Conservation (phyloP, 2,888 invertebrate genomes). For the Drosophila ochracea region DNA sequence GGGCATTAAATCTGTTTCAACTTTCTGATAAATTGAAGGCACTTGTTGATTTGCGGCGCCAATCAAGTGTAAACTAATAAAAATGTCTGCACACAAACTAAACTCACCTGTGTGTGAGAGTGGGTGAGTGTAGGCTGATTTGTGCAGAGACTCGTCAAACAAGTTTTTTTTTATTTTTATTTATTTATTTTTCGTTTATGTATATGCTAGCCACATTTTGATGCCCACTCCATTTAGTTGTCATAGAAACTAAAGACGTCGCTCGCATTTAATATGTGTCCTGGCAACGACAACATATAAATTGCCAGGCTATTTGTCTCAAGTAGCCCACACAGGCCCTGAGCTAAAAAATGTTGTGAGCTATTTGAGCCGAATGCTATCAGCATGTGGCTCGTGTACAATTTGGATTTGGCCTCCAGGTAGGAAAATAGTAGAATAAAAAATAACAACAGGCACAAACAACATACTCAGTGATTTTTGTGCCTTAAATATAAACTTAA, state of each 20-base stretch:
- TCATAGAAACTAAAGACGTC: constrained; percentile 60
- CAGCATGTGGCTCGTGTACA: constrained; percentile 8
- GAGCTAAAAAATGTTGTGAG: constrained; percentile 18
- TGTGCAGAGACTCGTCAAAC: constrained; percentile 3
- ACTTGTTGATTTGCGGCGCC: constrained; percentile 67
- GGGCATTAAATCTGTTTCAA: constrained; percentile 11
- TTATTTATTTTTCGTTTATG: not conserved
- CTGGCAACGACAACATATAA: constrained; percentile 65
- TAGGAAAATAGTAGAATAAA: not conserved
- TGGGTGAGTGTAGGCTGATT: constrained; percentile 7
- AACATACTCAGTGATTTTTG: not conserved
- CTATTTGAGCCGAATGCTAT: constrained; percentile 10
- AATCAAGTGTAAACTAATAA: constrained; percentile 36
- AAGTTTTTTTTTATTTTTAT: not conserved
- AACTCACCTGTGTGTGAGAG: constrained; percentile 42
- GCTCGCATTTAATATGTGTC: constrained; percentile 66
- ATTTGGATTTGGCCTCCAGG: not conserved
- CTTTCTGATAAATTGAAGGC: constrained; percentile 15
- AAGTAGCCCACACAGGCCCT: constrained; percentile 31
- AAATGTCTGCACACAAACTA: constrained; percentile 44
- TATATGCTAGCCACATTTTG: constrained; percentile 17
- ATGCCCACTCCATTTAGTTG: constrained; percentile 50
- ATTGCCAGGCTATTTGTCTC: constrained; percentile 67
- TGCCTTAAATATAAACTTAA: not conserved
- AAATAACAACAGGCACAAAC: not conserved